Base-by-base conservation (phyloP, 2,113 vertebrate genomes). In the Apteryx mantelli region DNA sequence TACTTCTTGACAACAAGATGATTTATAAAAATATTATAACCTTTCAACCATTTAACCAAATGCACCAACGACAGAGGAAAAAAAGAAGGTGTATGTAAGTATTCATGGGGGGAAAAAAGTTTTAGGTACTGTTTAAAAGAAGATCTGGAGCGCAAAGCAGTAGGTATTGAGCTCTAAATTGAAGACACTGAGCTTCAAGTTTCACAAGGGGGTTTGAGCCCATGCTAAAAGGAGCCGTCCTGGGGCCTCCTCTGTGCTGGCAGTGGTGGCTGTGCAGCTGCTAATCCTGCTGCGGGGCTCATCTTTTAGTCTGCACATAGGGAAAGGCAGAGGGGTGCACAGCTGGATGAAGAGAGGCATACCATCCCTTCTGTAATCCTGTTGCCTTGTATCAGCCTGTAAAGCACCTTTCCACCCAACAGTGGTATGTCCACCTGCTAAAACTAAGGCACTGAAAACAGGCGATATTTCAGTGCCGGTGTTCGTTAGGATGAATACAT, bases 401-500 rank as follows among this genome's bases (percentile, higher is more conserved):
- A 32, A 64, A 66, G 26, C 34, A 58, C 7, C 32, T 32, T 36
- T 1, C 13, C 38, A 38, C 5, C 36, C 58, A 53, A 11, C 22
- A 46, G 16, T 3, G 11, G 10, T 13, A 9, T 15, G 13, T 11
- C n/a, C 36, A 53, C 44, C 61, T 58, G 75, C 5, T 2, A 64
- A 48, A 25, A 7, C 19, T 7, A 22, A 18, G 22, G 44, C 61
- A 50, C 34, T 48, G 46, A 48, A 48, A 58, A 38, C 12, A 13
- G 0, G 7, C 11, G 2, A 9, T 4, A 17, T 13, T 76, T 61
- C 2, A 1, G 73, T 0, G 0, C 46, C 48, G 12, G 14, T 3
- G 17, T 20, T 42, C 36, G 28, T 5, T 0, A 38, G 40, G 46
- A 26, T 42, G 34, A 66, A 52, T 4, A 75, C 9, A 4, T 30